phyloP scores from a whole-genome alignment of 2,888 invertebrate genomes.

The Thera obeliscata region DNA sequence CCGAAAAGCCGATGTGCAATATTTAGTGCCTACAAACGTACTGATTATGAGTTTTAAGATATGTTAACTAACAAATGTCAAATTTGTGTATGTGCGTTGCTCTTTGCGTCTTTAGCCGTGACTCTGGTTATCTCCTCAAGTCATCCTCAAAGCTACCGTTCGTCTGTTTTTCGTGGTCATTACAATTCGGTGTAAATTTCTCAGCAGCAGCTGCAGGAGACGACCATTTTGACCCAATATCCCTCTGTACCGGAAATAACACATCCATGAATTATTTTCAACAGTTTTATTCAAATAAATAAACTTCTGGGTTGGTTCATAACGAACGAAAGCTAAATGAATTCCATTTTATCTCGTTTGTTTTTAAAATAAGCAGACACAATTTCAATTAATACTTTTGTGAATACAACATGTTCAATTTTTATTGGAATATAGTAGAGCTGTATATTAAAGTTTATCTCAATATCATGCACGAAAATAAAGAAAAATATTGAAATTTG shows the following conservation, averaged over 20 bases:
- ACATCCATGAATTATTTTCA: constrained; percentile 24
- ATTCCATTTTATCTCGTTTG: constrained; percentile 30
- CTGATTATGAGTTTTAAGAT: too few relatives aligned
- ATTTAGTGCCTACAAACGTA: too few relatives aligned
- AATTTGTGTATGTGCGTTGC: too few relatives aligned
- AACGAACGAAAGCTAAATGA: constrained; percentile 28
- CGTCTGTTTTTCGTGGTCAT: too few relatives aligned
- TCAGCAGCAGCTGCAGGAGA: constrained; percentile 27
- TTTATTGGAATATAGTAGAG: constrained; percentile 27
- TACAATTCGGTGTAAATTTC: constrained; percentile 15
- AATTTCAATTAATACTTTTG: constrained; percentile 42
- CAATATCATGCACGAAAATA: constrained; percentile 16
- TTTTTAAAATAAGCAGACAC: constrained; percentile 36
- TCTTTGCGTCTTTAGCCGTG: background rate
- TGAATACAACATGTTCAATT: constrained; percentile 32
- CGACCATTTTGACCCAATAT: constrained; percentile 30
- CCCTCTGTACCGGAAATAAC: constrained; percentile 13
- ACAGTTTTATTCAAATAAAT: constrained; percentile 38
- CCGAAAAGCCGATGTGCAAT: too few relatives aligned
- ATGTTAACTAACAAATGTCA: too few relatives aligned
- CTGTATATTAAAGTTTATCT: constrained; percentile 29
- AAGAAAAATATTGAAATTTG: constrained; percentile 36
- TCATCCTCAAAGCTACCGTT: too few relatives aligned
- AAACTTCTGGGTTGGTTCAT: constrained; percentile 34
- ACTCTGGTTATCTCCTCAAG: background rate